Evolutionary conservation across 2,888 invertebrate species (phyloP), one percentile per base, ranked within the genome.

Genomic region (Limnephilus rhombicus): DNA sequence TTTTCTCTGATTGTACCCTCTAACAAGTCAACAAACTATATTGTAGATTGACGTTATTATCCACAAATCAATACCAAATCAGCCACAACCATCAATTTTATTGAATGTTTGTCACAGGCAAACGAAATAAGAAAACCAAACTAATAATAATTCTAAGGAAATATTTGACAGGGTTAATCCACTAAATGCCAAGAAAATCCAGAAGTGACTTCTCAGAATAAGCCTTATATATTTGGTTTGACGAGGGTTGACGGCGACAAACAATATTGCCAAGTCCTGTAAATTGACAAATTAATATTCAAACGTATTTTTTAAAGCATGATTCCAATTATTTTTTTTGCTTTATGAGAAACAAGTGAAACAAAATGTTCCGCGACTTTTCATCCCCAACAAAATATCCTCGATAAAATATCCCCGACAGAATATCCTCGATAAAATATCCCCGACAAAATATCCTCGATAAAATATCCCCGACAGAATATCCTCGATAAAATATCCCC

Each of bases 151-250:
- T 9, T 68, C n/a, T n/a, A n/a, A 24, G 7, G 68, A 5, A 53
- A 53, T 37, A 83, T 83, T 83, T 83, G 83, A 37, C 83, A 37
- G 24, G 37, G 83, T 24, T 83, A 83, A 83, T 83, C 83, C 83
- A 37, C 34, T 83, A 37, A 37, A 83, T 37, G 83, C 83, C 37
- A 41, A 83, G 18, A 24, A 83, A 83, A 83, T 83, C 83, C 37
- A 83, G 24, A 34, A 37, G 83, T 83, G n/a, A 11, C 34, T 41
- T 83, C 1, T 83, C 37, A 11, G 83, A 83, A n/a, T n/a, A 68
- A 24, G 11, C 24, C 9, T 24, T 68, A 68, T 68, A 68, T 68
- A 49, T 82, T 24, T 41, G 3, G 34, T 41, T 83, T 83, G 83
- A 83, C 83, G 18, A 83, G 83, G 83, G 83, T 83, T 41, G 68